A percentile compares a stretch with the other conserved stretches of the same genome.
Evolutionary conservation across 2,113 vertebrate genomes (phyloP).

Genomic region (Toxotes jaculatrix): DNA sequence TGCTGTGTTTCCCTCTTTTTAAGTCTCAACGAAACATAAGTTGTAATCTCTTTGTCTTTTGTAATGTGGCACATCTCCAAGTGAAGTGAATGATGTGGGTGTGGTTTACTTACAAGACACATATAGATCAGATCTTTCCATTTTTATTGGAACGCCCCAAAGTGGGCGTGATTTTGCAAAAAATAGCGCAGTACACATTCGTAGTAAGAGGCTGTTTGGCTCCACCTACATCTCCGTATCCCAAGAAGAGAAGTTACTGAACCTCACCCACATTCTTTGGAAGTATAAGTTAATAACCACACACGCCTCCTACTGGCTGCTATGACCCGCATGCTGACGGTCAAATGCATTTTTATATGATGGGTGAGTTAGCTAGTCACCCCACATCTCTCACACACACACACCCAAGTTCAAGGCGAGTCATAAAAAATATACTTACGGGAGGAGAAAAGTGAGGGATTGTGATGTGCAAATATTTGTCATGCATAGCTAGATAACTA

Average conservation of each 20-base stretch:
- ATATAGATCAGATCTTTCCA: not conserved
- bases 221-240: not conserved
- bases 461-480: not conserved
- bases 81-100: not conserved
- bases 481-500: not conserved
- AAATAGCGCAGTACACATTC: not conserved
- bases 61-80: not conserved
- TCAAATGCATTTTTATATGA: not conserved
- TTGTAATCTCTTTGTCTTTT: not conserved
- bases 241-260: not conserved
- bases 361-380: not conserved
- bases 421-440: not conserved
- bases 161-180: not conserved
- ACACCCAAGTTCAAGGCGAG: not conserved
- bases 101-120: not conserved
- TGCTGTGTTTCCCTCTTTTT: not conserved
- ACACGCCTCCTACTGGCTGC: not conserved
- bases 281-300: not conserved
- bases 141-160: not conserved
- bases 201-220: too few relatives aligned
- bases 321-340: not conserved
- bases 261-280: not conserved
- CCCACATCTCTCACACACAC: not conserved
- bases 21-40: not conserved
- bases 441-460: not conserved